Evolutionary conservation across 2,113 vertebrate genomes (phyloP).

Genomic region (Tychaedon coryphoeus): DNA sequence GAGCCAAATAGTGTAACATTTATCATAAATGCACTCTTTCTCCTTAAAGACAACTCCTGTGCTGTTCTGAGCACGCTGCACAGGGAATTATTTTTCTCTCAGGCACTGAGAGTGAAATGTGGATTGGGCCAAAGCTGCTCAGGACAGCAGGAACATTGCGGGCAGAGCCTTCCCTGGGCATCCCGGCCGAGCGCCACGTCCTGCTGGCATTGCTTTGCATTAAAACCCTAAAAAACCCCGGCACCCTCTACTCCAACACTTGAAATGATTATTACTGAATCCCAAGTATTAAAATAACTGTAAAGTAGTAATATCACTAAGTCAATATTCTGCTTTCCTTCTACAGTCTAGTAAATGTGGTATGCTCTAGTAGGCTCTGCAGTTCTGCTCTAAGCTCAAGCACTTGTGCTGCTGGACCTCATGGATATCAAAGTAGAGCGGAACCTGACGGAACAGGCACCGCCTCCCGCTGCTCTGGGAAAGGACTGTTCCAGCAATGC

Average conservation of each 20-base stretch:
- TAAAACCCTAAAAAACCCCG: constrained; percentile 22
- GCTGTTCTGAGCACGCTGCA: constrained; percentile 54
- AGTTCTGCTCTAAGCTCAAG: constrained; percentile 52
- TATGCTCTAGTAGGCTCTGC: constrained; percentile 38
- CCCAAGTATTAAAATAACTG: constrained; percentile 21
- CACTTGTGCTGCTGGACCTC: constrained; percentile 30
- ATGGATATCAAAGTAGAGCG: background rate
- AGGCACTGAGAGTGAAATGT: constrained; percentile 65
- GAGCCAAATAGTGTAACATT: constrained; percentile 84
- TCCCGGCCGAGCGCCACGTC: background rate
- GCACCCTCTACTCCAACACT: background rate
- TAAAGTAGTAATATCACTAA: constrained; percentile 36
- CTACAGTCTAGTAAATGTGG: constrained; percentile 31
- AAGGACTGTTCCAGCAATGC: background rate
- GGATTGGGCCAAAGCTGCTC: constrained; percentile 58
- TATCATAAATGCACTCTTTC: constrained; percentile 82
- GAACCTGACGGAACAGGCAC: background rate
- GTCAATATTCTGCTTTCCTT: constrained; percentile 27
- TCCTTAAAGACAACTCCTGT: constrained; percentile 70
- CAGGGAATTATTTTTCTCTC: constrained; percentile 51
- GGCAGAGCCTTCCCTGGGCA: constrained; percentile 2
- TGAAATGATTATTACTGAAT: constrained; percentile 16
- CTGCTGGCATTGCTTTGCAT: background rate
- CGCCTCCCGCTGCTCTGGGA: background rate
- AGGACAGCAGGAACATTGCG: background rate